Evolutionary conservation across 2,797 vertebrate genomes (phyloP).

Genomic region (Uromys caudimaculatus): DNA sequence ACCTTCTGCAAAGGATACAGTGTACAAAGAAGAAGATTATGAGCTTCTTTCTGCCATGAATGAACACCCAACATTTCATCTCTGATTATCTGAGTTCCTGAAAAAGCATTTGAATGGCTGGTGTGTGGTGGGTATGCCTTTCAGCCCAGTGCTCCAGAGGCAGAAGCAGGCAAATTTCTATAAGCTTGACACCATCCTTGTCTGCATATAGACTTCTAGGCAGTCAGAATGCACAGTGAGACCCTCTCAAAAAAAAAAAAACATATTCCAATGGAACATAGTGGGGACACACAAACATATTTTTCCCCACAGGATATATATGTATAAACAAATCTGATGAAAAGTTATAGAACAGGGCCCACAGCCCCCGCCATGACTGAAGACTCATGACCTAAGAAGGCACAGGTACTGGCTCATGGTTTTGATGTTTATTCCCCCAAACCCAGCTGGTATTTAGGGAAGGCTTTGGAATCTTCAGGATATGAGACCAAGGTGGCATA

Average conservation of each 20-base stretch:
- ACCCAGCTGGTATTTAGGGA: not conserved
- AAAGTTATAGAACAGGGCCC: not conserved
- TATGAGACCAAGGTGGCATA: not conserved
- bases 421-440: not conserved
- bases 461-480: not conserved
- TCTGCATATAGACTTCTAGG: not conserved
- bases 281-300: not conserved
- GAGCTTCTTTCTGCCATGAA: not conserved
- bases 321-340: not conserved
- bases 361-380: not conserved
- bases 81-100: not conserved
- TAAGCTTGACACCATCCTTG: not conserved
- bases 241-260: not conserved
- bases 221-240: not conserved
- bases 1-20: conserved; percentile 61
- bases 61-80: not conserved
- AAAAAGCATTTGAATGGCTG: not conserved
- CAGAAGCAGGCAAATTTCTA: not conserved
- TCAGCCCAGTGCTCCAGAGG: not conserved
- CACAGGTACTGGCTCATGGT: not conserved
- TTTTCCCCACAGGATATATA: not conserved
- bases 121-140: not conserved
- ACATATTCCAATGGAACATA: not conserved
- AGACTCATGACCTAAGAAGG: not conserved
- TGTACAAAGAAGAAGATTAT: not conserved